These are phyloP conservation scores for Phaonia tiefii DNA, from an alignment of 2,888 invertebrate species.

Conservation along the genomic window DNA sequence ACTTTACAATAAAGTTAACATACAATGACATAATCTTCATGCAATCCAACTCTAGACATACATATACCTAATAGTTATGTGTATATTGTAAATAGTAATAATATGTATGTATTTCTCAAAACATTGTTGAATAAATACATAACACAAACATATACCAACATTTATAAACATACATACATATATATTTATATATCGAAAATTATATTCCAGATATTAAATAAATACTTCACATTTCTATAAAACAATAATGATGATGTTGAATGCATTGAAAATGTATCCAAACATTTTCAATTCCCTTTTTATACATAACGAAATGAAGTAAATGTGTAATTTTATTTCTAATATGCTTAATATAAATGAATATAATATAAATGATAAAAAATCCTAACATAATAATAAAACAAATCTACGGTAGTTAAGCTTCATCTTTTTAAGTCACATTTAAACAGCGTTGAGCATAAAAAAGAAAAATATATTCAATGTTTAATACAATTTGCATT, in stretches of 20 bases:
- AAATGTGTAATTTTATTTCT: slow-evolving; percentile 42
- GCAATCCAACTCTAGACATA: background rate
- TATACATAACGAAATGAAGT: slow-evolving; percentile 44
- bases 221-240: background rate
- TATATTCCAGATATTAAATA: slow-evolving; percentile 51
- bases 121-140: slow-evolving; percentile 44
- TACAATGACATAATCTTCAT: slow-evolving; percentile 14
- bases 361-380: slow-evolving; percentile 1
- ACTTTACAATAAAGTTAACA: slow-evolving; percentile 48
- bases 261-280: slow-evolving; percentile 35
- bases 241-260: slow-evolving; percentile 5
- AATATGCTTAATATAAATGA: slow-evolving; percentile 42
- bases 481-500: slow-evolving; percentile 58
- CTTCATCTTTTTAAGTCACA: slow-evolving; percentile 58
- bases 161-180: slow-evolving; percentile 25
- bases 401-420: slow-evolving; percentile 55
- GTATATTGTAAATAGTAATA: slow-evolving; percentile 1
- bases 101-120: slow-evolving; percentile 45
- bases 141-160: slow-evolving; percentile 29
- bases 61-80: background rate
- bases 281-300: slow-evolving; percentile 52
- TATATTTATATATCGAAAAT: slow-evolving; percentile 26
- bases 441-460: slow-evolving; percentile 46
- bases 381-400: slow-evolving; percentile 12
- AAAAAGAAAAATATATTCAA: slow-evolving; percentile 49